Evolutionary conservation across 2,888 invertebrate genomes (phyloP).

Genomic region (Atrina japonica): DNA sequence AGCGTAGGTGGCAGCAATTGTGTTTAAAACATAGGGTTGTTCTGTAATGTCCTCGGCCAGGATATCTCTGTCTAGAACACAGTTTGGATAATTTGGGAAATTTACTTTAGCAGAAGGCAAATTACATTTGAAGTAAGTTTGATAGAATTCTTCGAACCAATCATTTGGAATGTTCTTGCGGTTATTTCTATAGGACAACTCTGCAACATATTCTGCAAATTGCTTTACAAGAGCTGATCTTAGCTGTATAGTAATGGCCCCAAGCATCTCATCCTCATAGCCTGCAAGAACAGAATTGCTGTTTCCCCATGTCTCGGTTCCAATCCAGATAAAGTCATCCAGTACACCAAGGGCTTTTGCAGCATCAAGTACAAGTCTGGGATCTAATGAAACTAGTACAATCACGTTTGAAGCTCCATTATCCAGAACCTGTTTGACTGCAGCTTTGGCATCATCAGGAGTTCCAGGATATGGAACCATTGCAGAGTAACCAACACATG

Average conservation of each 20-base stretch:
- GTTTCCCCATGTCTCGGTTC: constrained; percentile 61
- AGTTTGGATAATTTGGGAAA: constrained; percentile 29
- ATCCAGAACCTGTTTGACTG: constrained; percentile 48
- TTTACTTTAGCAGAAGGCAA: constrained; percentile 22
- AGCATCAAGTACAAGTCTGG: constrained; percentile 56
- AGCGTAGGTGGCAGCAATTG: constrained; percentile 75
- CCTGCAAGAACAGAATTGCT: constrained; percentile 30
- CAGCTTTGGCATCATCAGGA: constrained; percentile 47
- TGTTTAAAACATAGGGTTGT: constrained; percentile 63
- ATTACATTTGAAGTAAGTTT: constrained; percentile 67
- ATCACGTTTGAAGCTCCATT: constrained; percentile 67
- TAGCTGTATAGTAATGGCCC: constrained; percentile 55
- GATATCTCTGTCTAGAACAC: constrained; percentile 46
- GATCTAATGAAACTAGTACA: constrained; percentile 70
- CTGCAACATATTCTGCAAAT: constrained; percentile 68
- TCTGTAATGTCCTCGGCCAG: neutral
- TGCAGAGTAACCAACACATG: constrained; percentile 56
- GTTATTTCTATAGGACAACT: constrained; percentile 49
- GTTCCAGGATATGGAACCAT: constrained; percentile 45
- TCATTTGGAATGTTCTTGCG: constrained; percentile 74
- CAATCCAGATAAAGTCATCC: constrained; percentile 66
- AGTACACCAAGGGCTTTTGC: constrained; percentile 58
- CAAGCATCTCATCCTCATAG: constrained; percentile 41
- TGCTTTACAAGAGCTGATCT: constrained; percentile 59
- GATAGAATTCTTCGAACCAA: constrained; percentile 81